Percentiles rank a stretch among this genome's conserved stretches.
These are phyloP conservation scores for Phocides pigmalion DNA, from an alignment of 1,140 invertebrate genomes.

Conservation along the genomic window DNA sequence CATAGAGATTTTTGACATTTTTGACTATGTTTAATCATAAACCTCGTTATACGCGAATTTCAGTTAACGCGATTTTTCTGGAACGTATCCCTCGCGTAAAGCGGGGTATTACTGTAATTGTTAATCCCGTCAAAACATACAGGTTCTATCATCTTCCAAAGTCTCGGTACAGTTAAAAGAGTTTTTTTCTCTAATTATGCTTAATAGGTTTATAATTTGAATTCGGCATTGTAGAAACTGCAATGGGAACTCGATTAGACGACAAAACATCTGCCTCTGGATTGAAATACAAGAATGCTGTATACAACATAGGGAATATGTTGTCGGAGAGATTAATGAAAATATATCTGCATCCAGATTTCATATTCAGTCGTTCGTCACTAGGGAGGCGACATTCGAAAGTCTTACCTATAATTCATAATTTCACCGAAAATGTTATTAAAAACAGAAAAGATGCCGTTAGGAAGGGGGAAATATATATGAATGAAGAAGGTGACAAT, in stretches of 20 bases:
- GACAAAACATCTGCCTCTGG: slow-evolving; percentile 48
- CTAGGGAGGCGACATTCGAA: slow-evolving; percentile 43
- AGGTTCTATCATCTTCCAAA: no score
- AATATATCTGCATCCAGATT: slow-evolving; percentile 54
- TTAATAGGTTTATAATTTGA: no score
- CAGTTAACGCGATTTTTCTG: no score
- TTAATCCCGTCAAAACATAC: no score
- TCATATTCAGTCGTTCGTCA: slow-evolving; percentile 46
- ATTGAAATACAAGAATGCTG: slow-evolving; percentile 62
- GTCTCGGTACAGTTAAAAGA: no score
- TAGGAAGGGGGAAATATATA: slow-evolving; percentile 15
- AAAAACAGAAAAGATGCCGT: slow-evolving; percentile 27
- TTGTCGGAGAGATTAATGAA: slow-evolving; percentile 61
- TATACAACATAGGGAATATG: slow-evolving; percentile 60
- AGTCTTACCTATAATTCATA: slow-evolving; percentile 43
- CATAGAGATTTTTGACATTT: no score
- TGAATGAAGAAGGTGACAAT: slow-evolving; percentile 29
- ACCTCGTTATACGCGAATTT: no score
- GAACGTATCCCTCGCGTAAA: no score
- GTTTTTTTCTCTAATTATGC: no score
- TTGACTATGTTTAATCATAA: no score
- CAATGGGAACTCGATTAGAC: slow-evolving; percentile 74
- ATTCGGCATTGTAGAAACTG: slow-evolving; percentile 64
- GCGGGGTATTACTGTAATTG: no score
- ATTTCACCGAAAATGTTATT: slow-evolving; percentile 40